These are phyloP conservation scores for Callimorpha dominula DNA, from an alignment of 2,888 invertebrate genomes.

Conservation along the genomic window DNA sequence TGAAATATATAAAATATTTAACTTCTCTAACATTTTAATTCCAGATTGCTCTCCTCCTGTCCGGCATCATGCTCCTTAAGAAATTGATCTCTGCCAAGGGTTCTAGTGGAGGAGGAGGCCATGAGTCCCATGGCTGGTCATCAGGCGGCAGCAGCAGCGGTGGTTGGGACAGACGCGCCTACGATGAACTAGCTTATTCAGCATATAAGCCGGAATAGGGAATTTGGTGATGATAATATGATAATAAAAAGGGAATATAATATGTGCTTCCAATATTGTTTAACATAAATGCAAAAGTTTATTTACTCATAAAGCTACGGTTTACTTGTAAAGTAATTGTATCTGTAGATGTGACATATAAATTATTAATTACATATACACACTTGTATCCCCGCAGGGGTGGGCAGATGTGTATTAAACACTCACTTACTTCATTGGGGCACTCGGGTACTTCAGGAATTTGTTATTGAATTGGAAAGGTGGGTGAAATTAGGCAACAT, in stretches of 20 bases:
- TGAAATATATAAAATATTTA: neutral
- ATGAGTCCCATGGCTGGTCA: conserved; percentile 80
- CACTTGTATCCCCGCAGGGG: no score
- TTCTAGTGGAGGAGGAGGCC: conserved; percentile 77
- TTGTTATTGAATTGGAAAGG: no score
- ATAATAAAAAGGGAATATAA: conserved; percentile 8
- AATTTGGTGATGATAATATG: neutral
- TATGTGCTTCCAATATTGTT: neutral
- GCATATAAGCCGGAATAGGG: conserved; percentile 83
- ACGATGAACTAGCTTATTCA: conserved; percentile 90
- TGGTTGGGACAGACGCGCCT: conserved; percentile 88
- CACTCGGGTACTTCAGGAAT: neutral
- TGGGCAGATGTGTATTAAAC: neutral
- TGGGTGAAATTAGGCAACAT: no score
- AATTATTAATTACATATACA: neutral
- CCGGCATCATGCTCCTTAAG: conserved; percentile 94
- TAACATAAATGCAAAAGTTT: neutral
- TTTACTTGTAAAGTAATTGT: neutral
- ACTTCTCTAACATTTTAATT: conserved; percentile 60
- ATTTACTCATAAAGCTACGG: neutral
- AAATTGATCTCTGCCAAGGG: conserved; percentile 91
- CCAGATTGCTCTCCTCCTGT: conserved; percentile 92
- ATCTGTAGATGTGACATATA: neutral
- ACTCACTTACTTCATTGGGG: no score
- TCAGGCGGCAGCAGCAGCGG: conserved; percentile 64